Conservation (phyloP, 1,140 invertebrate species). For the Drosophila suzukii region DNA sequence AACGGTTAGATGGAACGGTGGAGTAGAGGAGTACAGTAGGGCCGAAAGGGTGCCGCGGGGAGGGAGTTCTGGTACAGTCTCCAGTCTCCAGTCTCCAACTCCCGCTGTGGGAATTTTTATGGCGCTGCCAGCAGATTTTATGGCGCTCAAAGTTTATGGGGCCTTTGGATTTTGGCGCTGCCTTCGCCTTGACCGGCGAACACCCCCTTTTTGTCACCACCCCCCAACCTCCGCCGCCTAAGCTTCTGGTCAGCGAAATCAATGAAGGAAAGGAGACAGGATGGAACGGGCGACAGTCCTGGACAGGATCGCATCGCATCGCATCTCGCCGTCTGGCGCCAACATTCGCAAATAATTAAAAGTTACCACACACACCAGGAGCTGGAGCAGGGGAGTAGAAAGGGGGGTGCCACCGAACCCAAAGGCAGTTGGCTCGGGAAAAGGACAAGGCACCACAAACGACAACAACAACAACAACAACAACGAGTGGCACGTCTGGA, state of each 20-base stretch:
- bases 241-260: conserved; percentile 66
- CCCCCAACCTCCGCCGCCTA: not conserved
- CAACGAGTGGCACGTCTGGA: conserved; percentile 73
- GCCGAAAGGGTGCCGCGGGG: conserved; percentile 1
- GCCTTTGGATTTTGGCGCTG: conserved; percentile 68
- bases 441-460: conserved; percentile 50
- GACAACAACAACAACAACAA: conserved; percentile 35
- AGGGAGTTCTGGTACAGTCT: conserved; percentile 16
- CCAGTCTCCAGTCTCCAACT: conserved; percentile 51
- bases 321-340: conserved; percentile 76
- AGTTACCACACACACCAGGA: conserved; percentile 69
- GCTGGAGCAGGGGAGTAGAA: conserved; percentile 8
- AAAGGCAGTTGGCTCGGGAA: conserved; percentile 47
- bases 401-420: conserved; percentile 16
- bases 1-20: not conserved
- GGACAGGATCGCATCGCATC: conserved; percentile 50
- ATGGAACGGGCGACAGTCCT: conserved; percentile 20
- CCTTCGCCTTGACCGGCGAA: conserved; percentile 35
- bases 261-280: conserved; percentile 58
- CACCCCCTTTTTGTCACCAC: not conserved
- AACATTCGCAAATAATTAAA: conserved; percentile 83
- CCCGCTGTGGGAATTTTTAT: conserved; percentile 81
- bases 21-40: conserved; percentile 24
- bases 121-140: conserved; percentile 82
- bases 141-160: conserved; percentile 84